A percentile compares a stretch with the other conserved stretches of the same genome.
phyloP scores from a whole-genome alignment of 2,113 vertebrate genomes.

The Amia ocellicauda region DNA sequence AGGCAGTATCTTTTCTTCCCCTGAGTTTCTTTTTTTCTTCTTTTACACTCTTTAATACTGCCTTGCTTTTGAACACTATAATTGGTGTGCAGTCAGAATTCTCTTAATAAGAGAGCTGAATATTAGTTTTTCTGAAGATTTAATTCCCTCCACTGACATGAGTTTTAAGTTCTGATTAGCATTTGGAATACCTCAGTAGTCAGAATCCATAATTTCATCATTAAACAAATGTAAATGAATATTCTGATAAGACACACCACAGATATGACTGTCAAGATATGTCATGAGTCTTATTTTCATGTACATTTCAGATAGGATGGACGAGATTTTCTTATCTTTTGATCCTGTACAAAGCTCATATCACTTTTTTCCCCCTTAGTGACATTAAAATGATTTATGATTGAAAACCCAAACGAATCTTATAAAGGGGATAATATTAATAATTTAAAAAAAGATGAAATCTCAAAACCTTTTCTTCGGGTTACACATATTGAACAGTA shows the following conservation, averaged over 20 bases:
- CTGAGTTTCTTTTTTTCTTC: background rate
- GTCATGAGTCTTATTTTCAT: background rate
- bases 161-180: background rate
- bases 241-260: background rate
- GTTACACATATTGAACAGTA: background rate
- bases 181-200: background rate
- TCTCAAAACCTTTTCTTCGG: constrained; percentile 5
- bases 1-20: background rate
- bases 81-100: background rate
- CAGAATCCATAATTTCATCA: background rate
- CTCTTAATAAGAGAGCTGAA: background rate
- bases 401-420: background rate
- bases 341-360: background rate
- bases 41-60: background rate
- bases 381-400: background rate
- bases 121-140: background rate
- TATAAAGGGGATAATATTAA: background rate
- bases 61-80: background rate
- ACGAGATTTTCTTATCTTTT: constrained; percentile 1
- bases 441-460: background rate
- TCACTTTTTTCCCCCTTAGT: background rate
- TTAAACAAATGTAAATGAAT: background rate
- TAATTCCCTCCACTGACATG: background rate
- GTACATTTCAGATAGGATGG: background rate
- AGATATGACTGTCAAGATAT: background rate